Evolutionary conservation across 2,888 invertebrate genomes (phyloP).

Genomic region (Agonopterix subpropinquella): DNA sequence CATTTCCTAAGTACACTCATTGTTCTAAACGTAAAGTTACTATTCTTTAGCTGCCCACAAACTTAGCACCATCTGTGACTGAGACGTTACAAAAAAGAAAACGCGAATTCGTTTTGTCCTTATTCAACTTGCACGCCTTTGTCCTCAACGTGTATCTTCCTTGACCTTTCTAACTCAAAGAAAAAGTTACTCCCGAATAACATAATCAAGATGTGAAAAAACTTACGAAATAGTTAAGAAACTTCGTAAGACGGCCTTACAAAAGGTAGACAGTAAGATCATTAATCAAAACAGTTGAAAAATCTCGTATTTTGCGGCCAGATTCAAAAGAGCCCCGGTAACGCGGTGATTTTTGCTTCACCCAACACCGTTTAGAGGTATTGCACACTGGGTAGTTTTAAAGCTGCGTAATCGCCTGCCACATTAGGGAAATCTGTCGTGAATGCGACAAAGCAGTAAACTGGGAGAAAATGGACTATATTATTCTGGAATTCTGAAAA

Average conservation of each 20-base stretch:
- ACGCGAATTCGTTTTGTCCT: not conserved
- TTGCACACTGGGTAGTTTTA: conserved; percentile 2
- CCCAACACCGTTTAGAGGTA: not conserved
- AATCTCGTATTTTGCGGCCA: conserved; percentile 9
- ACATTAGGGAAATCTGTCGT: conserved; percentile 9
- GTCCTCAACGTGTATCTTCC: not conserved
- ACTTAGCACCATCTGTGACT: no score
- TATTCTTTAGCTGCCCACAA: no score
- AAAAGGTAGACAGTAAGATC: conserved; percentile 23
- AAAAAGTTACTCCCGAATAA: not conserved
- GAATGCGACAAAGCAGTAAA: conserved; percentile 3
- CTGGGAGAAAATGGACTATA: conserved; percentile 1
- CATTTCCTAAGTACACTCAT: no score
- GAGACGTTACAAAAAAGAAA: no score
- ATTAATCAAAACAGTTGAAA: conserved; percentile 30
- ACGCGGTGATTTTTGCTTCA: conserved; percentile 4
- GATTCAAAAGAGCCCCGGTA: conserved; percentile 9
- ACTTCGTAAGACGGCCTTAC: conserved; percentile 20
- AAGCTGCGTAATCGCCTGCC: conserved; percentile 4
- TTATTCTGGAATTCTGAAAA: not conserved
- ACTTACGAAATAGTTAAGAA: conserved; percentile 10
- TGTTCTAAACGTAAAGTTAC: no score
- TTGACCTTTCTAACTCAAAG: no score
- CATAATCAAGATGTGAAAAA: conserved; percentile 4
- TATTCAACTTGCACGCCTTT: not conserved